Base-by-base conservation (phyloP, 2,888 invertebrate species). In the Metallyticus violacea region DNA sequence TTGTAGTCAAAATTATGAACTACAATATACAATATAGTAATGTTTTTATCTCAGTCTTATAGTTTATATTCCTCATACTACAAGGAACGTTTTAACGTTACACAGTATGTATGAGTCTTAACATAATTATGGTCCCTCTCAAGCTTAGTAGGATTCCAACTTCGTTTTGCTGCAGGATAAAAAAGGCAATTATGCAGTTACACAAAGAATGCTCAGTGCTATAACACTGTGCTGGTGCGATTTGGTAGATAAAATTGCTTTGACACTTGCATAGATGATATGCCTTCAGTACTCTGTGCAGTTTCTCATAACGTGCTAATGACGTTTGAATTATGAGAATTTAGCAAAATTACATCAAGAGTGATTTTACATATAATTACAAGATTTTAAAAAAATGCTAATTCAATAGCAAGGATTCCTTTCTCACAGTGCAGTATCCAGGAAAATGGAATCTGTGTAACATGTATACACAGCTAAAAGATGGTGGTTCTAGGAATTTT, bases 11-110 rank as follows among this genome's bases (percentile, higher is more conserved):
- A 83, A 83, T 77, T 83, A 83, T 77, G 83, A 88, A 88, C 87
- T 87, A 87, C 83, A 81, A 87, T 87, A 86, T 86, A 88, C 77
- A 87, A 83, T 85, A 87, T 77, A 87, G 86, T 86, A 86, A 87
- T 85, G 85, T 87, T 85, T 85, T 86, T 77, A n/a, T 77, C 85
- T 88, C 88, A 88, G 88, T 88, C 88, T 88, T 88, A 88, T 88
- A 85, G 83, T 86, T 86, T 77, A 62, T 83, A 85, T 85, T 87
- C 85, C 83, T 86, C 62, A 40, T 76, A 85, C 80, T 79, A 85
- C 26, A 81, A 85, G 84, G 85, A 81, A 86, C 79, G 28, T 85
- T 86, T 76, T 81, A 81, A 81, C 76, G 29, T 82, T 86, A 86
- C 30, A 86, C 79, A 79, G 40, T 80, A 79, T 78, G 81, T 86